Percentiles rank a stretch among this genome's conserved stretches.
Evolutionary conservation across 2,797 vertebrate genomes (phyloP).

Genomic region (Characodon lateralis): DNA sequence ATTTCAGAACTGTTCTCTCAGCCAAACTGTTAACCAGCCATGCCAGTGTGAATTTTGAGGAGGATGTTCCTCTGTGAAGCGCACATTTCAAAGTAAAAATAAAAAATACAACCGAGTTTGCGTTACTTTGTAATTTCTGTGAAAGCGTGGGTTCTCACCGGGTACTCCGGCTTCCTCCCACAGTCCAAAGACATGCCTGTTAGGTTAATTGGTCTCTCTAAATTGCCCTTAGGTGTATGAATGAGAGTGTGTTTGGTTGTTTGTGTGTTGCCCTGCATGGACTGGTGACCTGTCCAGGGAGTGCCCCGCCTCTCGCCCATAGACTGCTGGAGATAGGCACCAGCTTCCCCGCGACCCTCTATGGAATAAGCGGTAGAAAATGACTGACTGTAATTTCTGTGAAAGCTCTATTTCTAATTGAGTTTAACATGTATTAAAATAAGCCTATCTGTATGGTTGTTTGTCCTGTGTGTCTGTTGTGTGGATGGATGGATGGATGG

Average conservation of each 20-base stretch:
- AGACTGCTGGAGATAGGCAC: no score
- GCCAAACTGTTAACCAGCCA: background rate
- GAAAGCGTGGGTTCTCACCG: no score
- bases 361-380: no score
- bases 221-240: no score
- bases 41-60: slow-evolving; percentile 22
- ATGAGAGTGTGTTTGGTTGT: no score
- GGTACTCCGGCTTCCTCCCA: no score
- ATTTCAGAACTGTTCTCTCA: slow-evolving; percentile 6
- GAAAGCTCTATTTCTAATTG: background rate
- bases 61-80: slow-evolving; percentile 18
- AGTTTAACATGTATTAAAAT: background rate
- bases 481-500: background rate
- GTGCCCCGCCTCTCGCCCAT: no score
- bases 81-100: slow-evolving; percentile 9
- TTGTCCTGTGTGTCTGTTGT: background rate
- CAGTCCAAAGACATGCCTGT: no score
- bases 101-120: background rate
- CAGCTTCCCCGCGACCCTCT: no score
- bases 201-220: no score
- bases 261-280: no score
- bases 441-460: background rate
- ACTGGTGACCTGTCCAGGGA: no score
- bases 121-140: background rate
- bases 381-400: slow-evolving; percentile 4